Base-by-base conservation (phyloP, 2,797 vertebrate genomes). In the Chrysocyon brachyurus region DNA sequence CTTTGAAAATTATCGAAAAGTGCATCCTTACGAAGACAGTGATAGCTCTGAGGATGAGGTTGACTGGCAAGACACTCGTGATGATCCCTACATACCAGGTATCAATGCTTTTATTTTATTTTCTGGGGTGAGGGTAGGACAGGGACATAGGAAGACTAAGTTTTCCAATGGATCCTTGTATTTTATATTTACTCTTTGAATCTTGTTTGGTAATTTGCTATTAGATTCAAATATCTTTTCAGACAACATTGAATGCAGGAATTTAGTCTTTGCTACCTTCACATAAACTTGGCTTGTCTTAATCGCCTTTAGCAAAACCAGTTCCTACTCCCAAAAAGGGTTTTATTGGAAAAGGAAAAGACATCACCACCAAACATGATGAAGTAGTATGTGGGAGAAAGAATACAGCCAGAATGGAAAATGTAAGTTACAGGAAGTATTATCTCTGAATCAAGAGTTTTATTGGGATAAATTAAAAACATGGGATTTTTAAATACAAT, bases 281-380 rank as follows among this genome's bases (percentile, higher is more conserved):
- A 96, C 77, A 79, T 91, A 56, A 77, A 54, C 84, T 90, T 96
- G 70, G 82, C 21, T 72, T 97, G 49, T 97, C 94, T 95, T 97
- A 24, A 68, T 96, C 84, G 12, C 85, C 75, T 93, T 64, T 98
- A 99, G 99, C 99, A 96, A 99, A 99, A 97, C 99, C 99, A 84
- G 99, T 99, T 97, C 99, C 99, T 14, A 99, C 99, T 12, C 99
- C 99, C 0, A 99, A 99, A 97, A 99, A 98, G 93, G 99, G 99
- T 54, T 99, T 99, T 98, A 97, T 97, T 28, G 99, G 99, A 89
- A 99, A 99, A 98, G 99, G 99, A 95, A 99, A 99, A 98, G 99
- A 99, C 98, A 99, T 99, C 98, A 99, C 99, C 70, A 99, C 99
- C 26, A 99, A 99, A 97, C 99, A 99, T 0, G 99, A 99, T 89